These are phyloP conservation scores for Florisuga fusca DNA, from an alignment of 2,797 vertebrate species.

Conservation along the genomic window DNA sequence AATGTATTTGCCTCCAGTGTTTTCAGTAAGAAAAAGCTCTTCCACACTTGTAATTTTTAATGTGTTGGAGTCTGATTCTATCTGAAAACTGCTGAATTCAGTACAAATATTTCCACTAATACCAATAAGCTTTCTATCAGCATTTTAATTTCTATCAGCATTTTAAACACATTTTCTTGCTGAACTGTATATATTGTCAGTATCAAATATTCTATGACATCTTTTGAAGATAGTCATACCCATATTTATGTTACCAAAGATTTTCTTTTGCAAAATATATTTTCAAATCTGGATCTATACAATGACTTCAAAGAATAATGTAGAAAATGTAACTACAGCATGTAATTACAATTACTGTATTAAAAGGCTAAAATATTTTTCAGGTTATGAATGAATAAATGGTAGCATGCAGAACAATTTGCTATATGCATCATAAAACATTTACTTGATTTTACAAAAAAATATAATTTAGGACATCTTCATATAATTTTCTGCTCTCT, in stretches of 20 bases:
- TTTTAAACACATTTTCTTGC: not conserved
- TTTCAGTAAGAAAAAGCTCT: constrained; percentile 27
- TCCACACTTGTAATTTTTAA: constrained; percentile 24
- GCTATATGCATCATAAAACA: not conserved
- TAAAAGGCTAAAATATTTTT: not conserved
- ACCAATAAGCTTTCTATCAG: not conserved
- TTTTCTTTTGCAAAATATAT: not conserved
- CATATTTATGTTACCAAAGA: not conserved
- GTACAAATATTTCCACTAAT: not conserved
- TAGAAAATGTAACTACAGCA: not conserved
- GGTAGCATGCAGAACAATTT: not conserved
- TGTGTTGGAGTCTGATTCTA: not conserved
- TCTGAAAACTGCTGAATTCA: constrained; percentile 9
- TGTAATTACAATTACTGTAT: not conserved
- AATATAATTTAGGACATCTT: not conserved
- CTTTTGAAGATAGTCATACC: not conserved
- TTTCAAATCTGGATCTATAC: not conserved
- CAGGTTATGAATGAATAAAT: not conserved
- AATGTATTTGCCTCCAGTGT: constrained; percentile 8
- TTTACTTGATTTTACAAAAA: not conserved
- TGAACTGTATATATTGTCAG: not conserved
- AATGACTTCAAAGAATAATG: not conserved
- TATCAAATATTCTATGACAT: not conserved
- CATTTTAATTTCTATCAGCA: not conserved
- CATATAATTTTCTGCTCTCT: not conserved